These are phyloP conservation scores for Heteronetta atricapilla DNA, from an alignment of 2,113 vertebrate genomes.

Conservation along the genomic window DNA sequence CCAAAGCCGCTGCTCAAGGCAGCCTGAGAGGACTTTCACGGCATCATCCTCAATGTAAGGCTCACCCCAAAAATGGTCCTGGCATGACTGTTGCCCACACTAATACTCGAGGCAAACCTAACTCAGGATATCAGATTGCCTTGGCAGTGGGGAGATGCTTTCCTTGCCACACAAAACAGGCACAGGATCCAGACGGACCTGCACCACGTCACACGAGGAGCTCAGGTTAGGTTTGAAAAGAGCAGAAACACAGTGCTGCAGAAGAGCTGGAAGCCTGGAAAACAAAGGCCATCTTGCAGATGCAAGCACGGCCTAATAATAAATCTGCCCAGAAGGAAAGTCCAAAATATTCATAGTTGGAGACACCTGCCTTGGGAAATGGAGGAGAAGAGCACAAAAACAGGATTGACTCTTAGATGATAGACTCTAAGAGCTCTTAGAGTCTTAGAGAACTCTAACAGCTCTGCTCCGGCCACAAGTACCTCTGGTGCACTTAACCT, in stretches of 20 bases:
- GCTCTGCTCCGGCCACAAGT: neutral
- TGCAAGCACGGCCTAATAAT: neutral
- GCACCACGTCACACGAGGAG: rapidly evolving
- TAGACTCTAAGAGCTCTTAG: neutral
- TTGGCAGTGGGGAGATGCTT: neutral
- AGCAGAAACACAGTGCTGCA: neutral
- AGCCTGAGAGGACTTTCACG: neutral
- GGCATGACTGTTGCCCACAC: rapidly evolving
- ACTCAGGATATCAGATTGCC: neutral
- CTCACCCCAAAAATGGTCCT: neutral
- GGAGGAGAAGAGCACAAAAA: neutral
- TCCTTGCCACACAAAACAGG: neutral
- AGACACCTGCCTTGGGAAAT: neutral
- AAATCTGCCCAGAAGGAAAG: neutral
- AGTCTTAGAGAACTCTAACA: neutral
- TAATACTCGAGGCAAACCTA: neutral
- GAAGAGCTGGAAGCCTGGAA: neutral
- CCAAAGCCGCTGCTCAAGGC: rapidly evolving
- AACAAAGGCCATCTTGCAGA: neutral
- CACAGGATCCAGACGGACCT: neutral
- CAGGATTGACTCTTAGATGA: rapidly evolving
- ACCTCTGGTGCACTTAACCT: neutral
- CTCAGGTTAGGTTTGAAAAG: neutral
- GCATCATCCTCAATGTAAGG: neutral
- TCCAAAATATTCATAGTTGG: neutral